phyloP scores from a whole-genome alignment of 2,888 invertebrate genomes.

The Chloromyia formosa region DNA sequence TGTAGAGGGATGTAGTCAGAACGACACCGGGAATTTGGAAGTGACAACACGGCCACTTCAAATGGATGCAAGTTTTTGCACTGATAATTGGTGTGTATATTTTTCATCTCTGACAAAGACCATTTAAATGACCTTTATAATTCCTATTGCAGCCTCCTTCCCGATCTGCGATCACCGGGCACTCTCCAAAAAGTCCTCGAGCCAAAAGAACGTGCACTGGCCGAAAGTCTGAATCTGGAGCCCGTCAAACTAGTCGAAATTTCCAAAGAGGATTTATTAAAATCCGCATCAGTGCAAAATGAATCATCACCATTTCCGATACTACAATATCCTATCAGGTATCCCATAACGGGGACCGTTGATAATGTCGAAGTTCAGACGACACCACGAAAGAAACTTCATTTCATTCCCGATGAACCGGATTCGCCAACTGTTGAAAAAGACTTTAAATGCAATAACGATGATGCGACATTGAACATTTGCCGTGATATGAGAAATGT shows the following conservation, averaged over 20 bases:
- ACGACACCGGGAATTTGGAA: constrained; percentile 45
- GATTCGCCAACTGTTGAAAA: constrained; percentile 52
- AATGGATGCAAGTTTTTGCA: constrained; percentile 66
- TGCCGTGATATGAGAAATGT: constrained; percentile 46
- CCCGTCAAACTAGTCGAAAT: constrained; percentile 56
- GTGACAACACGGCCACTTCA: constrained; percentile 61
- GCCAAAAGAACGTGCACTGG: constrained; percentile 74
- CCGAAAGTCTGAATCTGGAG: constrained; percentile 57
- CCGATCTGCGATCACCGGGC: constrained; percentile 70
- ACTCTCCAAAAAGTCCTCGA: constrained; percentile 76
- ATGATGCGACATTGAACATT: constrained; percentile 31
- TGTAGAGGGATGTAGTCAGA: not conserved
- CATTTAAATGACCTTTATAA: not conserved
- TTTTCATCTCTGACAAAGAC: not conserved
- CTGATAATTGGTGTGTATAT: constrained; percentile 53
- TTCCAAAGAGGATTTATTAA: constrained; percentile 54
- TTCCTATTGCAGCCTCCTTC: constrained; percentile 62
- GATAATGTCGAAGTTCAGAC: constrained; percentile 59
- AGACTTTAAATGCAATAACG: not conserved
- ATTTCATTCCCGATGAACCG: constrained; percentile 51
- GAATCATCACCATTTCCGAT: constrained; percentile 19
- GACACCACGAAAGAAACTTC: constrained; percentile 54
- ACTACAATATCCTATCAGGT: constrained; percentile 43
- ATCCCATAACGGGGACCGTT: constrained; percentile 51
- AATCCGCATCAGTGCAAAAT: constrained; percentile 48